Percentiles rank a stretch among this genome's conserved stretches.
phyloP scores from a whole-genome alignment of 2,797 vertebrate genomes.

The Petrocephalus sullivani region DNA sequence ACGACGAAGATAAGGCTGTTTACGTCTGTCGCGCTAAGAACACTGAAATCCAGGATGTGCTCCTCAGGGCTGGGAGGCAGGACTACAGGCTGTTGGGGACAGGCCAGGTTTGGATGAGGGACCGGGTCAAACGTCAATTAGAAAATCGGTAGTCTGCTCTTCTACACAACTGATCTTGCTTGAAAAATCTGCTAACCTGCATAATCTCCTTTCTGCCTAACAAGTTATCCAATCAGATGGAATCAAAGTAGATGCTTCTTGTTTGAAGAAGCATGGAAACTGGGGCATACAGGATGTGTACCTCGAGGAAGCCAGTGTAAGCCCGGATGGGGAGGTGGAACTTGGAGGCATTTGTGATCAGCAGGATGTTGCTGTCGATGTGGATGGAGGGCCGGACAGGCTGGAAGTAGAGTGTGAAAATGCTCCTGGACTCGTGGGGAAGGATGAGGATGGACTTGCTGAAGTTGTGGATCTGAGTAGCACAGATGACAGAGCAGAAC shows the following conservation, averaged over 20 bases:
- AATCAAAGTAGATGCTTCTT: not conserved
- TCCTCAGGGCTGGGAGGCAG: slow-evolving; percentile 81
- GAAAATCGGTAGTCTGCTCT: not conserved
- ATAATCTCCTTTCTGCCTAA: not conserved
- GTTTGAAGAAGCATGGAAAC: not conserved
- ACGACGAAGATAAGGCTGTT: slow-evolving; percentile 85
- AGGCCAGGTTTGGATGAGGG: not conserved
- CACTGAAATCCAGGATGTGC: slow-evolving; percentile 85
- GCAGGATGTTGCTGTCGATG: slow-evolving; percentile 92
- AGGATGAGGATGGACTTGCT: slow-evolving; percentile 82
- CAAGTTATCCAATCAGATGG: not conserved
- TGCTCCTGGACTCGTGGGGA: slow-evolving; percentile 81
- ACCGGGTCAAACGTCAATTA: not conserved
- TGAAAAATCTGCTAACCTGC: not conserved
- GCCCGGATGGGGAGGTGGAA: slow-evolving; percentile 93
- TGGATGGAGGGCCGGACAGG: slow-evolving; percentile 87
- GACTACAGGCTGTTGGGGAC: slow-evolving; percentile 71
- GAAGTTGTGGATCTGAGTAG: slow-evolving; percentile 85
- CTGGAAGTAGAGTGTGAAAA: slow-evolving; percentile 89
- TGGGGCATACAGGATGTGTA: slow-evolving; percentile 46
- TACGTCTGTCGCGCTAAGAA: slow-evolving; percentile 85
- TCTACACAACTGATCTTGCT: not conserved
- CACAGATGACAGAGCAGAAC: not conserved
- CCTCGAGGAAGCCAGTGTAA: slow-evolving; percentile 96
- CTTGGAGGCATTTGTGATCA: slow-evolving; percentile 94